Conservation (phyloP, 35 echinoderm and acorn worm genomes). For the Acanthaster planci region DNA sequence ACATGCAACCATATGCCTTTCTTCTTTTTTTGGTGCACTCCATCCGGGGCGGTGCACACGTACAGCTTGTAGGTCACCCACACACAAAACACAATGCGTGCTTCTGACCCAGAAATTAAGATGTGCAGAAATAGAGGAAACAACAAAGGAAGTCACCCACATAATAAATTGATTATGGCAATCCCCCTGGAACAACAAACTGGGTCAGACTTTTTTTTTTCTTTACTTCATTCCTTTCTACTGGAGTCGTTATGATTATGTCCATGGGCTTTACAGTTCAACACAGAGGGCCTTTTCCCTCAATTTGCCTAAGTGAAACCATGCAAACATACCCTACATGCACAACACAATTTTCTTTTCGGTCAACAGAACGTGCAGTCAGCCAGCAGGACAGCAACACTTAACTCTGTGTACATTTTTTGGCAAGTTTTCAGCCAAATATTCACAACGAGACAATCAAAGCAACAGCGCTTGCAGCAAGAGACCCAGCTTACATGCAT, state of each 20-base stretch:
- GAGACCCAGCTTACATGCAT: no score
- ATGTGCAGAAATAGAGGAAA: background rate
- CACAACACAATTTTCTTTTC: no score
- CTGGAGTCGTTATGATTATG: background rate
- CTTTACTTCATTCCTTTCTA: background rate
- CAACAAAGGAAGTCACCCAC: slow-evolving; percentile 32
- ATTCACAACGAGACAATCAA: no score
- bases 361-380: no score
- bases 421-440: no score
- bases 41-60: background rate
- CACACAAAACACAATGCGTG: slow-evolving; percentile 5
- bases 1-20: no score
- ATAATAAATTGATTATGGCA: slow-evolving; percentile 17
- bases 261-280: background rate
- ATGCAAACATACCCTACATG: background rate
- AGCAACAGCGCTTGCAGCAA: no score
- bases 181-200: background rate
- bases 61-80: background rate
- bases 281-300: background rate
- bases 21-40: background rate
- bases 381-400: no score
- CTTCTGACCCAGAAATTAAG: slow-evolving; percentile 28
- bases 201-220: background rate
- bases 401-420: no score
- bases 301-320: background rate